A percentile compares a stretch with the other conserved stretches of the same genome.
These are phyloP conservation scores for Drosophila limbata DNA, from an alignment of 2,888 invertebrate species.

Conservation along the genomic window DNA sequence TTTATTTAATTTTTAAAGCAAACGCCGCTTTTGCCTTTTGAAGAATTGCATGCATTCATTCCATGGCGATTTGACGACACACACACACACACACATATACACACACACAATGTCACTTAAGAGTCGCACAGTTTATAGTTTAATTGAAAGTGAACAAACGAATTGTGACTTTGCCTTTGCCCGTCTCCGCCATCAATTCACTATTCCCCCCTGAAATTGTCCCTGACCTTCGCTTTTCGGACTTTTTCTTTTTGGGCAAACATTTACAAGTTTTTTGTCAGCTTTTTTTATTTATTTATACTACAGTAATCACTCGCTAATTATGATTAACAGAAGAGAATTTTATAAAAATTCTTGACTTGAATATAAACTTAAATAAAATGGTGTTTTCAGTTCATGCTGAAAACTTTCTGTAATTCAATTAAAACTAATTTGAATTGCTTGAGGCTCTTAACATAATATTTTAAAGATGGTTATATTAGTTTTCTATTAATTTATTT, in stretches of 20 bases:
- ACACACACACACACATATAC: slow-evolving; percentile 12
- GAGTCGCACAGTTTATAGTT: slow-evolving; percentile 32
- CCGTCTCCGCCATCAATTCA: no score
- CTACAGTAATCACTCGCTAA: not conserved
- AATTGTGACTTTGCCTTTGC: slow-evolving; percentile 35
- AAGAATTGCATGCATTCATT: slow-evolving; percentile 47
- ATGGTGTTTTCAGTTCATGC: no score
- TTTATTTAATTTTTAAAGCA: slow-evolving; percentile 48
- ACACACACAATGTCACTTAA: slow-evolving; percentile 32
- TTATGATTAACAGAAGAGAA: not conserved
- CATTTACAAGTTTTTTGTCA: not conserved
- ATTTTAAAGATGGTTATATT: no score
- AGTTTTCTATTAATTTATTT: no score
- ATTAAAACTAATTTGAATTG: no score
- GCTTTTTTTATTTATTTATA: not conserved
- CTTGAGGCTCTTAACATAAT: no score
- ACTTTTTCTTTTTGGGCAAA: not conserved
- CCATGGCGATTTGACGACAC: slow-evolving; percentile 23
- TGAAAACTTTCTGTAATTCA: no score
- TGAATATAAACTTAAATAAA: no score
- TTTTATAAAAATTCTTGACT: not conserved
- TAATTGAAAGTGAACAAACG: slow-evolving; percentile 54
- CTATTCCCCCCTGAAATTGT: not conserved
- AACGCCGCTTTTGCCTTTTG: slow-evolving; percentile 33
- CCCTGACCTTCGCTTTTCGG: slow-evolving; percentile 29